Conservation (phyloP, 2,888 invertebrate species). For the Hyles lineata region DNA sequence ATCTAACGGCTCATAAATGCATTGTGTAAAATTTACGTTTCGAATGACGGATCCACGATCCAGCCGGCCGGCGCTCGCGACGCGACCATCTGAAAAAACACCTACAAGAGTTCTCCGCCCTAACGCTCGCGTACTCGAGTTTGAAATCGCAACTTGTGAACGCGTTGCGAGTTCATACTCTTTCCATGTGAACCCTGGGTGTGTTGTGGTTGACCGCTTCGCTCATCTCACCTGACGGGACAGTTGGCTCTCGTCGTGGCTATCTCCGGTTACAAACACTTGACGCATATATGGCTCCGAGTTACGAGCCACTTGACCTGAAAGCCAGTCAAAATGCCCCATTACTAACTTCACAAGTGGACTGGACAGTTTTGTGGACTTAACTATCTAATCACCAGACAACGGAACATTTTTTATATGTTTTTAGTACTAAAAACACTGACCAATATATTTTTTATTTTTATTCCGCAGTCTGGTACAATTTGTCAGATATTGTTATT, state of each 20-base stretch:
- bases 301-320: slow-evolving; percentile 94
- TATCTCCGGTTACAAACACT: slow-evolving; percentile 92
- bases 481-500: not conserved
- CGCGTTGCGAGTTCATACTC: slow-evolving; percentile 73
- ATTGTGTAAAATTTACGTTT: slow-evolving; percentile 69
- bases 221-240: slow-evolving; percentile 86
- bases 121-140: slow-evolving; percentile 52
- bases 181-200: slow-evolving; percentile 32
- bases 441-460: too few relatives aligned
- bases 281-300: slow-evolving; percentile 98
- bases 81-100: slow-evolving; percentile 73
- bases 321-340: slow-evolving; percentile 75
- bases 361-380: slow-evolving; percentile 36
- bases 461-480: not conserved
- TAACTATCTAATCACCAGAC: slow-evolving; percentile 30
- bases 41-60: slow-evolving; percentile 63
- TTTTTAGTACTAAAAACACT: not conserved
- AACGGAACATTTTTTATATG: not conserved
- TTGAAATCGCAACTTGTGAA: slow-evolving; percentile 65
- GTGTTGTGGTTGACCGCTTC: slow-evolving; percentile 33
- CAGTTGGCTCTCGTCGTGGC: slow-evolving; percentile 85
- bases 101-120: slow-evolving; percentile 69
- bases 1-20: slow-evolving; percentile 25
- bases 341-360: slow-evolving; percentile 61
- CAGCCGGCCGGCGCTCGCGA: slow-evolving; percentile 58